These are phyloP conservation scores for Rallus limicola DNA, from an alignment of 2,113 vertebrate genomes.

Conservation along the genomic window DNA sequence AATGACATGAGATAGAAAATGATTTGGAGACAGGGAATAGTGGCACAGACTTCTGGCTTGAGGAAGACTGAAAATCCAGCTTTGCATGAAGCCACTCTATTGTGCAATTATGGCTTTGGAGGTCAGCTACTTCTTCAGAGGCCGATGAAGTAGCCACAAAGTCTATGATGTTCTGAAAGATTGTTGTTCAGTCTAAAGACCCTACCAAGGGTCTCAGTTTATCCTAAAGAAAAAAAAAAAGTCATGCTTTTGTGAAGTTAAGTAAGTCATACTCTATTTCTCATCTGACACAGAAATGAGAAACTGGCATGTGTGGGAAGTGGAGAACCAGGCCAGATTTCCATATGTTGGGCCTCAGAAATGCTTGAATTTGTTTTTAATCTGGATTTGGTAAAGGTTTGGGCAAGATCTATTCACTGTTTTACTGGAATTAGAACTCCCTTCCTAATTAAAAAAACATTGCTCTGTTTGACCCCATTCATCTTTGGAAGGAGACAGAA, in stretches of 20 bases:
- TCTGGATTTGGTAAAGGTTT: background rate
- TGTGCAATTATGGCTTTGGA: background rate
- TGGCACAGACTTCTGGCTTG: background rate
- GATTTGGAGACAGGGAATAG: background rate
- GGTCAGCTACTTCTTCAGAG: background rate
- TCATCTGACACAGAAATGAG: background rate
- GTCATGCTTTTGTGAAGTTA: background rate
- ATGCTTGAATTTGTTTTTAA: background rate
- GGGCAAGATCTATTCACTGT: background rate
- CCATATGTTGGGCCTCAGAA: background rate
- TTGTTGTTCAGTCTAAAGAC: background rate
- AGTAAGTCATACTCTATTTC: background rate
- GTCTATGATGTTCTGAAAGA: background rate
- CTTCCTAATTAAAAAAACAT: background rate
- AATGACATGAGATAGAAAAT: background rate
- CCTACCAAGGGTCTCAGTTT: background rate
- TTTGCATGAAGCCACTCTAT: background rate
- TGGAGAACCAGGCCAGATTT: background rate
- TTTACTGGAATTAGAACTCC: background rate
- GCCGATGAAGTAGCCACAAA: background rate
- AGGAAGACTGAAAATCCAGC: background rate
- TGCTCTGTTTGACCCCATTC: background rate
- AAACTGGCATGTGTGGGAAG: background rate
- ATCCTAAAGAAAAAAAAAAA: background rate
- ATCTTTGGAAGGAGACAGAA: background rate